Conservation (phyloP, 2,888 invertebrate genomes). For the Polydrusus tereticollis region DNA sequence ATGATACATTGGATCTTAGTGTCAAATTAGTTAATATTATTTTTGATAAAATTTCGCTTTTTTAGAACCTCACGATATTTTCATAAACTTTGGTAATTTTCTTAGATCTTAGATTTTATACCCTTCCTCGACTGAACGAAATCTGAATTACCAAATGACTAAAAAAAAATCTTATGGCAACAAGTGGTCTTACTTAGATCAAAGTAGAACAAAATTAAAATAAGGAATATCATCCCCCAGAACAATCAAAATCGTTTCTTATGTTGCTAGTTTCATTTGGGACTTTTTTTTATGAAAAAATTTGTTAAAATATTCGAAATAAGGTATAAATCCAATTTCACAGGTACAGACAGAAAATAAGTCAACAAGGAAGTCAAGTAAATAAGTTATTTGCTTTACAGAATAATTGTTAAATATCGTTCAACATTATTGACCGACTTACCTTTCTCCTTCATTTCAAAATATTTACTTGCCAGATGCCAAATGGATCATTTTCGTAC, state of each 20-base stretch:
- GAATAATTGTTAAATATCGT: too few species aligned
- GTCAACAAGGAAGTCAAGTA: too few species aligned
- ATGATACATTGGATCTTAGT: constrained; percentile 10
- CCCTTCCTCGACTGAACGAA: constrained; percentile 50
- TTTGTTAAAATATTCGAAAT: background rate
- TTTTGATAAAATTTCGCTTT: constrained; percentile 30
- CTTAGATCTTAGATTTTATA: constrained; percentile 35
- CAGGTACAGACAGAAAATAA: too few species aligned
- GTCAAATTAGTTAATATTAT: constrained; percentile 25
- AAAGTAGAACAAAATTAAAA: constrained; percentile 41
- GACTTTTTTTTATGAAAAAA: constrained; percentile 3
- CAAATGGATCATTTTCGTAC: too few species aligned
- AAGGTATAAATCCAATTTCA: too few species aligned
- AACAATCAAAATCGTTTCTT: constrained; percentile 38
- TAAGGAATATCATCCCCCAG: constrained; percentile 25
- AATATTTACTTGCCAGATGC: too few species aligned
- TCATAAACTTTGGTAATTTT: constrained; percentile 21
- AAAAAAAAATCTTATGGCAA: constrained; percentile 52
- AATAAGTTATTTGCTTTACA: too few species aligned
- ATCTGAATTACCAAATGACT: constrained; percentile 42
- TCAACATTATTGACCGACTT: too few species aligned
- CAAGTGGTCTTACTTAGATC: constrained; percentile 52
- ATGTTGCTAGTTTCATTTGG: constrained; percentile 23
- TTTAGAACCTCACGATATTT: constrained; percentile 15
- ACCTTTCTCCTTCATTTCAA: too few species aligned